Percentiles rank a stretch among this genome's conserved stretches.
These are phyloP conservation scores for Columba livia DNA, from an alignment of 2,113 vertebrate species.

Conservation along the genomic window DNA sequence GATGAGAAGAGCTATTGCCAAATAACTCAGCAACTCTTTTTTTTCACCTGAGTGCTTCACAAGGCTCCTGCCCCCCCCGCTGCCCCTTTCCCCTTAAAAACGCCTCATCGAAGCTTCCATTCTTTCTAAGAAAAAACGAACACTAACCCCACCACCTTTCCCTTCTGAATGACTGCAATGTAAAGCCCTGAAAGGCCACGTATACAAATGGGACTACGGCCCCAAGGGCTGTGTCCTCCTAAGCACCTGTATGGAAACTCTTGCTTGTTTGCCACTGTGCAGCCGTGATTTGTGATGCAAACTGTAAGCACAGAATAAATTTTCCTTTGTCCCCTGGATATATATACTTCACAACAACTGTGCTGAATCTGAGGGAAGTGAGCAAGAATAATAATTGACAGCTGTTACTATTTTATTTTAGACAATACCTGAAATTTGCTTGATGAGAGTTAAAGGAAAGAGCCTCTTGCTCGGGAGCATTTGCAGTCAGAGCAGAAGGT, in stretches of 20 bases:
- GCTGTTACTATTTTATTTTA: neutral
- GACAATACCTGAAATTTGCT: neutral
- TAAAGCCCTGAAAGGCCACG: neutral
- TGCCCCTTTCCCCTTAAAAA: neutral
- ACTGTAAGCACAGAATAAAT: neutral
- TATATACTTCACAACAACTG: neutral
- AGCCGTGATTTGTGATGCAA: neutral
- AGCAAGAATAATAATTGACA: neutral
- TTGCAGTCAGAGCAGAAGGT: neutral
- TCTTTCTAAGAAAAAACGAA: neutral
- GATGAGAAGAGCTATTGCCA: neutral
- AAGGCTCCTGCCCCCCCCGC: neutral
- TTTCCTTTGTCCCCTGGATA: neutral
- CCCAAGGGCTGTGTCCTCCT: neutral
- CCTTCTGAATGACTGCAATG: neutral
- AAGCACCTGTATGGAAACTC: neutral
- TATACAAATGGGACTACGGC: neutral
- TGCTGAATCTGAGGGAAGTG: neutral
- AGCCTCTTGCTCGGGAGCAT: neutral
- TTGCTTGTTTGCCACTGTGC: neutral
- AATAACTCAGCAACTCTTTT: neutral
- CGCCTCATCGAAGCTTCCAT: neutral
- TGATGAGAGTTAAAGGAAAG: neutral
- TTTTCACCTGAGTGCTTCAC: neutral
- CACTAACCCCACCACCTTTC: neutral